Conservation (phyloP, 2,888 invertebrate species). For the Liodrosophila aerea region DNA sequence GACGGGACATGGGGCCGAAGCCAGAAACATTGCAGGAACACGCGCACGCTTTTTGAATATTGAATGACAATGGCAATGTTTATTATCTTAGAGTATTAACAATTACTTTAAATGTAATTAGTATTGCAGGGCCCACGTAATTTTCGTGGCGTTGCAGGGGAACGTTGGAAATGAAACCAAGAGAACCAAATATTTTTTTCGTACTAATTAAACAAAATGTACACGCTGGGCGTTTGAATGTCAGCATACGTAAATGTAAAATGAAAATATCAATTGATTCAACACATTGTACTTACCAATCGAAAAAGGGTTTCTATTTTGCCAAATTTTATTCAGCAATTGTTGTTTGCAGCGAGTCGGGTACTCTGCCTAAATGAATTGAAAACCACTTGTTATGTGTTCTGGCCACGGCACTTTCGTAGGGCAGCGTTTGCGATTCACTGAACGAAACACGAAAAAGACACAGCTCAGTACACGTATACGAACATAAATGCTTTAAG, state of each 20-base stretch:
- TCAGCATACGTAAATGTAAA: constrained; percentile 7
- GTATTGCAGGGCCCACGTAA: constrained; percentile 25
- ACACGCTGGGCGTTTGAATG: constrained; percentile 18
- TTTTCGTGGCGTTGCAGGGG: constrained; percentile 20
- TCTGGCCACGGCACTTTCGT: constrained; percentile 33
- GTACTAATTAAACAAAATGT: constrained; percentile 44
- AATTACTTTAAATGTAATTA: constrained; percentile 21
- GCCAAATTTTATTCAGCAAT: constrained; percentile 21
- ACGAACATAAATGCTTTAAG: constrained; percentile 12
- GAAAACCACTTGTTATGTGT: constrained; percentile 73
- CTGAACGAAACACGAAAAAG: constrained; percentile 55
- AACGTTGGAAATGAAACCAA: constrained; percentile 39
- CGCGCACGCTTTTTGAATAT: constrained; percentile 57
- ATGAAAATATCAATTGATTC: constrained; percentile 1
- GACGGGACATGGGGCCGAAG: constrained; percentile 16
- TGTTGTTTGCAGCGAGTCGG: constrained; percentile 37
- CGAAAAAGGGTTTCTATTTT: constrained; percentile 9
- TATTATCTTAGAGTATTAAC: constrained; percentile 15
- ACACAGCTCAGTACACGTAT: constrained; percentile 43
- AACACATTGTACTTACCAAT: constrained; percentile 35
- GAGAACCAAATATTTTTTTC: constrained; percentile 33
- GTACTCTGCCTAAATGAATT: constrained; percentile 39
- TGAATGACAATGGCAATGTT: constrained; percentile 29
- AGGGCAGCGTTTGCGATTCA: constrained; percentile 35
- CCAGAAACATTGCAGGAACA: constrained; percentile 40